Base-by-base conservation (phyloP, 2,113 vertebrate species). In the Gulo gulo region DNA sequence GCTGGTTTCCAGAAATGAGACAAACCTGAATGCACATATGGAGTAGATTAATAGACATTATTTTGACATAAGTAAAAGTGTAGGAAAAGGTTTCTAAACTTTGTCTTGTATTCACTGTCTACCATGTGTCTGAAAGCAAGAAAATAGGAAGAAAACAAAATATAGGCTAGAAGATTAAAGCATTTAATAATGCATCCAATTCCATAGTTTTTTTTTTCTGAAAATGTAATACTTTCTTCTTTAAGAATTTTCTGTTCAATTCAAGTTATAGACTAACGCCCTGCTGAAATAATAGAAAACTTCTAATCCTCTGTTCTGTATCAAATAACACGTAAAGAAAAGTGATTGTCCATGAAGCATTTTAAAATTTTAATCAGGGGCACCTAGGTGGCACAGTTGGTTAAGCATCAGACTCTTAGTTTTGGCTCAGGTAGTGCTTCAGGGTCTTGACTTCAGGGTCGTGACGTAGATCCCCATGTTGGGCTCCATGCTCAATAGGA, bases 61-160 rank as follows among this genome's bases (percentile, higher is more conserved):
- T 83, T 86, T 55, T 69, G 8, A 76, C 1, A 24, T 59, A 79
- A 36, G 9, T 15, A 86, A 84, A 87, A 61, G 34, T 26, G 50
- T 79, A 39, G 67, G 3, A 83, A 91, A 83, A 47, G 6, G 1
- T 65, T 34, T 69, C 18, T 69, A 29, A 76, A 61, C 9, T 71
- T 61, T 81, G 9, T 86, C n/a, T 67, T 59, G 1, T 55, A 80
- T 85, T 94, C 24, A 88, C 9, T 36, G 4, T 71, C 15, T 80
- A 29, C 20, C 4, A 80, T 67, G 13, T 88, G 15, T 9, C 34
- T 83, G 7, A 90, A 79, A 13, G 42, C 29, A 47, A 52, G 29
- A 59, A 91, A 93, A 71, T 5, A n/a, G 52, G 88, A 26, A 52
- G 42, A 76, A 57, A 69, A 74, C 29, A 94, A 95, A 69, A 76